A percentile compares a stretch with the other conserved stretches of the same genome.
These are phyloP conservation scores for Mamestra configurata DNA, from an alignment of 1,140 invertebrate species.

Conservation along the genomic window DNA sequence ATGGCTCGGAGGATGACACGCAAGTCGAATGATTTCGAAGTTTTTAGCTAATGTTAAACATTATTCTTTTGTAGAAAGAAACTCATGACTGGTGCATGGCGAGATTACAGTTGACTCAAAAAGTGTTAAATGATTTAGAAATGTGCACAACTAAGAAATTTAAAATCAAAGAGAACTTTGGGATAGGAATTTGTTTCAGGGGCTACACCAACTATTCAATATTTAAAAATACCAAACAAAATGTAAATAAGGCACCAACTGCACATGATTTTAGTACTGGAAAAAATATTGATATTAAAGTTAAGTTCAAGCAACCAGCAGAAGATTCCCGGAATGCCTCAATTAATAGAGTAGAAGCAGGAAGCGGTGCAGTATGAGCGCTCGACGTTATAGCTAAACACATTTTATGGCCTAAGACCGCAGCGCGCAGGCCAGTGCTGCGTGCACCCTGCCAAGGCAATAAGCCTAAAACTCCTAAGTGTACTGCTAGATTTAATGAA, in stretches of 20 bases:
- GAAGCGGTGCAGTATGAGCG: slow-evolving; percentile 22
- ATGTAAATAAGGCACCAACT: neutral
- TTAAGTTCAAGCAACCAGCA: neutral
- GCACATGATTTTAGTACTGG: neutral
- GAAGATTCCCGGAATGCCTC: slow-evolving; percentile 12
- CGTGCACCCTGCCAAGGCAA: slow-evolving; percentile 11
- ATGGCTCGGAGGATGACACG: slow-evolving; percentile 40
- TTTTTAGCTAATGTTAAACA: slow-evolving; percentile 27
- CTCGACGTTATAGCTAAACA: slow-evolving; percentile 27
- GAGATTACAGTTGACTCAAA: slow-evolving; percentile 14
- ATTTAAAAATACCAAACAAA: neutral
- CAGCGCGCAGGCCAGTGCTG: neutral
- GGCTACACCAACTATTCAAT: too few species aligned
- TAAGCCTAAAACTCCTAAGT: neutral
- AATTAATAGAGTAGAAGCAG: slow-evolving; percentile 25
- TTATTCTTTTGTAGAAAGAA: slow-evolving; percentile 5
- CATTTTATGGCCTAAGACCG: slow-evolving; percentile 6
- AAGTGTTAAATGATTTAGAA: neutral
- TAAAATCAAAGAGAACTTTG: neutral
- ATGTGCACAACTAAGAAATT: neutral
- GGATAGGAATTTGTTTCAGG: neutral
- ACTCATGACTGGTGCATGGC: slow-evolving; percentile 24
- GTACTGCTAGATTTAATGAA: neutral
- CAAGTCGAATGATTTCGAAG: slow-evolving; percentile 41
- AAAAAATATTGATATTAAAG: neutral